Evolutionary conservation across 2,113 vertebrate species (phyloP).

Genomic region (Chiloscyllium plagiosum): DNA sequence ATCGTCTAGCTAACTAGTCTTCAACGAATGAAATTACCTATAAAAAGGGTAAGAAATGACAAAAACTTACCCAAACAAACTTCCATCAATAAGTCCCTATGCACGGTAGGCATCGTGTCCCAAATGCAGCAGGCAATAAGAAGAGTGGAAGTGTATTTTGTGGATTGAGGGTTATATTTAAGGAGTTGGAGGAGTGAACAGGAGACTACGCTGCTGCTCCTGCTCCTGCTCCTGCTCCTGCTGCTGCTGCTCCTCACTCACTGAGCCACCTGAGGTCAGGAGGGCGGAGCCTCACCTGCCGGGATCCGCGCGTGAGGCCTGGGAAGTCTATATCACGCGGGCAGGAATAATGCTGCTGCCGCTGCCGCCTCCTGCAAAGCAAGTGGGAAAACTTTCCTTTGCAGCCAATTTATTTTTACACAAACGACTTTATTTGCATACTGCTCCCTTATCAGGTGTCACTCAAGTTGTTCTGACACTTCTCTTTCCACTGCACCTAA

Average conservation of each 20-base stretch:
- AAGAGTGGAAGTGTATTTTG: background rate
- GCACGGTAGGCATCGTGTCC: background rate
- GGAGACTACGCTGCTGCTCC: background rate
- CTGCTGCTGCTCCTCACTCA: background rate
- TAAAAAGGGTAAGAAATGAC: background rate
- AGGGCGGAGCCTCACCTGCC: background rate
- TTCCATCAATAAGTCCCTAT: slow-evolving; percentile 17
- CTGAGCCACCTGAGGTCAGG: background rate
- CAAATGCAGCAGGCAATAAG: background rate
- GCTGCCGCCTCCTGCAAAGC: no score
- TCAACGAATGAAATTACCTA: background rate
- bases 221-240: background rate
- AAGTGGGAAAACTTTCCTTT: background rate
- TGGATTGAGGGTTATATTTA: background rate
- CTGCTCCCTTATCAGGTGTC: background rate
- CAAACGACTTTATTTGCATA: background rate
- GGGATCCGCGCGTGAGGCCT: background rate
- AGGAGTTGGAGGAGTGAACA: background rate
- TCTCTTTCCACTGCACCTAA: no score
- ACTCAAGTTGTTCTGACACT: background rate
- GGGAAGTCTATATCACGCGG: background rate
- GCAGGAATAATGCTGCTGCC: no score
- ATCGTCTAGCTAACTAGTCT: background rate
- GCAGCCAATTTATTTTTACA: background rate
- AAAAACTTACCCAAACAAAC: slow-evolving; percentile 21